These are phyloP conservation scores for Sturnira hondurensis DNA, from an alignment of 2,113 vertebrate genomes.

Conservation along the genomic window DNA sequence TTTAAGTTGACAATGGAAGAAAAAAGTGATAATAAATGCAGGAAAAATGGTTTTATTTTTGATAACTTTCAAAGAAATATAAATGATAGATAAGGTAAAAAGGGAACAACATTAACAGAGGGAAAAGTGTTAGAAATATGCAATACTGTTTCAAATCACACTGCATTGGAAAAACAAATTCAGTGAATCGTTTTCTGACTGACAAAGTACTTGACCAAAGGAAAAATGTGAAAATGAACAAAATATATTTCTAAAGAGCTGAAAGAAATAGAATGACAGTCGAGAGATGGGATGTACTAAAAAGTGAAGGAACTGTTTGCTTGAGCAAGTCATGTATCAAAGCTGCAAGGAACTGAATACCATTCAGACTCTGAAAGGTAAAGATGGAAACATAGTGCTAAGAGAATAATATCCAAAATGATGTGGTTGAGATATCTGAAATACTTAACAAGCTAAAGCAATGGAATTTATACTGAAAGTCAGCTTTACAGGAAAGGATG, in stretches of 20 bases:
- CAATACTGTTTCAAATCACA: background rate
- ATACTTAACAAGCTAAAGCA: background rate
- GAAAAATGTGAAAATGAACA: conserved; percentile 27
- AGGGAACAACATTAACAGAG: conserved; percentile 15
- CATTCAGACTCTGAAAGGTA: conserved; percentile 41
- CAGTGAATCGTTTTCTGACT: background rate
- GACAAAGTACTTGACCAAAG: conserved; percentile 35
- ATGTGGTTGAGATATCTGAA: conserved; percentile 15
- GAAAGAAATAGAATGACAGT: background rate
- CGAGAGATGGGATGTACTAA: background rate
- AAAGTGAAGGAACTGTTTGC: conserved; percentile 14
- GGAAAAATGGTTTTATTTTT: background rate
- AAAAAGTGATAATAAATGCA: background rate
- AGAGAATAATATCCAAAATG: conserved; percentile 17
- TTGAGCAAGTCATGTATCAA: conserved; percentile 42
- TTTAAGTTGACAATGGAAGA: background rate
- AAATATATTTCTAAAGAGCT: conserved; percentile 29
- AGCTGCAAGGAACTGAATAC: conserved; percentile 36
- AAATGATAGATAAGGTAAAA: background rate
- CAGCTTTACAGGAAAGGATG: background rate
- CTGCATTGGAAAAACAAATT: conserved; percentile 28
- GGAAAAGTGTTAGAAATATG: background rate
- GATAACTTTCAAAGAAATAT: background rate
- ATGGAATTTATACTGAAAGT: background rate
- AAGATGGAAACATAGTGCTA: conserved; percentile 18